Conservation (phyloP, 2,797 vertebrate genomes). For the Lemur catta region DNA sequence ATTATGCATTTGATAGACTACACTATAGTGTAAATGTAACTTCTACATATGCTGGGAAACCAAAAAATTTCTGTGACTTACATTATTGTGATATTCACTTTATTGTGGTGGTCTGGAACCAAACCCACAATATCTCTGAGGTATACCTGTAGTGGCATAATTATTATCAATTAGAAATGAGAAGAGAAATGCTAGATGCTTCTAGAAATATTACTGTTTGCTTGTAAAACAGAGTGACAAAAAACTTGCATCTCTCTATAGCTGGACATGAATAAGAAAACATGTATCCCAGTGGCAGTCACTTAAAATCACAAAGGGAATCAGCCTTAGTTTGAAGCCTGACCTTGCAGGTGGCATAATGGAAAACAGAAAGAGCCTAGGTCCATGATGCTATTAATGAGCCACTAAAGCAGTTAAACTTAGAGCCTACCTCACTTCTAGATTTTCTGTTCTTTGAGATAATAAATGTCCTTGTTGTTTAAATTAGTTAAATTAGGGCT, state of each 20-base stretch:
- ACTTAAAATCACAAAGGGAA: slow-evolving; percentile 13
- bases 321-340: neutral
- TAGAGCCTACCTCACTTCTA: neutral
- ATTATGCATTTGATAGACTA: neutral
- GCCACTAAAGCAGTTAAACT: neutral
- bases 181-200: neutral
- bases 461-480: neutral
- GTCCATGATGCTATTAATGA: neutral
- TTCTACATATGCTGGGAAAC: neutral
- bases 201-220: slow-evolving; percentile 7
- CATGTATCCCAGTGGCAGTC: neutral
- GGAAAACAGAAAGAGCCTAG: neutral
- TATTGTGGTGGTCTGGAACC: neutral
- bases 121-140: neutral
- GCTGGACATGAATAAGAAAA: neutral
- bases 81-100: neutral
- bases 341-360: neutral
- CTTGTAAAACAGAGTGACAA: neutral
- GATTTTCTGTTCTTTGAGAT: neutral
- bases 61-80: neutral
- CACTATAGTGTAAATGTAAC: neutral
- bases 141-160: neutral
- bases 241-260: neutral
- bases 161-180: neutral
- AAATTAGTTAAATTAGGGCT: neutral